phyloP scores from a whole-genome alignment of 2,113 vertebrate species.

The Ranitomeya variabilis region DNA sequence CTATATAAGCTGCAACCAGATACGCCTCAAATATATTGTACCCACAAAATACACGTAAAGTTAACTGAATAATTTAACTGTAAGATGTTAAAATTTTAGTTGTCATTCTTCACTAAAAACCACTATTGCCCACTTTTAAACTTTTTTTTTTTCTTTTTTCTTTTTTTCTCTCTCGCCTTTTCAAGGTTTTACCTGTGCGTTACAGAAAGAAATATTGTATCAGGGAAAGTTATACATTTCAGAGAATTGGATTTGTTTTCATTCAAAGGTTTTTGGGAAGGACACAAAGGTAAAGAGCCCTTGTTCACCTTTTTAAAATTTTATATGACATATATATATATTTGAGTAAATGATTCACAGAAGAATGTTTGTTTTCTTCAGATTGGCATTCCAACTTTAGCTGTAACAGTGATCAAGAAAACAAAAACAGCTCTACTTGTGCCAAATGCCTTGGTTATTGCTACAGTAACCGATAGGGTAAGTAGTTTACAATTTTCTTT shows the following conservation, averaged over 20 bases:
- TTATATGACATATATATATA: background rate
- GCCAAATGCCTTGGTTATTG: slow-evolving; percentile 90
- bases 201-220: slow-evolving; percentile 96
- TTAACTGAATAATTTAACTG: too few relatives aligned
- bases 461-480: slow-evolving; percentile 81
- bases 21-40: background rate
- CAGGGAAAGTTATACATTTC: slow-evolving; percentile 94
- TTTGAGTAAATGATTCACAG: background rate
- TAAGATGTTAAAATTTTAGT: too few relatives aligned
- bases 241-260: slow-evolving; percentile 96
- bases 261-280: slow-evolving; percentile 96
- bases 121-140: too few relatives aligned
- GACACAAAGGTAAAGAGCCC: slow-evolving; percentile 84
- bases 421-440: slow-evolving; percentile 93
- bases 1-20: background rate
- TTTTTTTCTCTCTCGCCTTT: too few relatives aligned
- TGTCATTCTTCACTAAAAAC: too few relatives aligned
- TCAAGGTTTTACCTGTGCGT: slow-evolving; percentile 92
- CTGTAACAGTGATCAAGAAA: slow-evolving; percentile 89
- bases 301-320: slow-evolving; percentile 53
- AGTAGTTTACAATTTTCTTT: background rate
- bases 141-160: background rate
- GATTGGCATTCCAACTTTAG: slow-evolving; percentile 89
- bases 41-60: too few relatives aligned
- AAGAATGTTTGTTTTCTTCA: slow-evolving; percentile 61